phyloP scores from a whole-genome alignment of 2,797 vertebrate species.

The Lutjanus campechanus region DNA sequence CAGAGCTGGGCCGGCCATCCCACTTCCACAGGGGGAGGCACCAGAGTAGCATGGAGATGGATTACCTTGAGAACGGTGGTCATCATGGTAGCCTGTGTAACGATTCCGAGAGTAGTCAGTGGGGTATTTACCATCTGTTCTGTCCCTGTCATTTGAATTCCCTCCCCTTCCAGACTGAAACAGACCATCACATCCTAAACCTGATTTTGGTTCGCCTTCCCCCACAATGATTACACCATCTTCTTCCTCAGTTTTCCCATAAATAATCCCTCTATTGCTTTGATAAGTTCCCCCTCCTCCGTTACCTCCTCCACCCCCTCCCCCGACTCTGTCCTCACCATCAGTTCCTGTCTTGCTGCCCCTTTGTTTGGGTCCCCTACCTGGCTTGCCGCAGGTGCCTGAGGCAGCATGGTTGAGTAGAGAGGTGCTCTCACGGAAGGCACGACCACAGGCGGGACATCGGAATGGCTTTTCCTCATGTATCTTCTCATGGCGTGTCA shows the following conservation, averaged over 20 bases:
- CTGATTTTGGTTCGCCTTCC: constrained; percentile 84
- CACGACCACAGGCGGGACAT: constrained; percentile 93
- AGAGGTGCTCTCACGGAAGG: constrained; percentile 90
- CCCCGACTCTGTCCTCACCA: constrained; percentile 85
- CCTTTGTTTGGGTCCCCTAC: constrained; percentile 86
- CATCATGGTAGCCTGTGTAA: constrained; percentile 90
- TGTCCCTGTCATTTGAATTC: constrained; percentile 86
- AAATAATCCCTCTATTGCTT: constrained; percentile 84
- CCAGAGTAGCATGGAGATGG: constrained; percentile 88
- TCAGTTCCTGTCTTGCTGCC: constrained; percentile 85
- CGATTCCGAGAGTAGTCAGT: constrained; percentile 90
- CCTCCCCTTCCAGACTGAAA: constrained; percentile 86
- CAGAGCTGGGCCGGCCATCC: constrained; percentile 87
- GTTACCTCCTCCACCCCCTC: constrained; percentile 84
- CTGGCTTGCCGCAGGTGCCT: constrained; percentile 90
- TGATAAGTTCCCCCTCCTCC: constrained; percentile 86
- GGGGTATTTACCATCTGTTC: constrained; percentile 86
- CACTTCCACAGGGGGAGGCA: constrained; percentile 88
- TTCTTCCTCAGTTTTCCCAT: constrained; percentile 87
- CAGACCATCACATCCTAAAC: constrained; percentile 86
- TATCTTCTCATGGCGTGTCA: constrained; percentile 95
- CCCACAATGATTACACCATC: constrained; percentile 87
- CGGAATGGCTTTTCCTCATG: constrained; percentile 94
- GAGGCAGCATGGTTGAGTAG: constrained; percentile 91
- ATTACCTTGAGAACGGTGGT: constrained; percentile 90